phyloP scores from a whole-genome alignment of 2,113 vertebrate genomes.

The Anarrhichthys ocellatus region DNA sequence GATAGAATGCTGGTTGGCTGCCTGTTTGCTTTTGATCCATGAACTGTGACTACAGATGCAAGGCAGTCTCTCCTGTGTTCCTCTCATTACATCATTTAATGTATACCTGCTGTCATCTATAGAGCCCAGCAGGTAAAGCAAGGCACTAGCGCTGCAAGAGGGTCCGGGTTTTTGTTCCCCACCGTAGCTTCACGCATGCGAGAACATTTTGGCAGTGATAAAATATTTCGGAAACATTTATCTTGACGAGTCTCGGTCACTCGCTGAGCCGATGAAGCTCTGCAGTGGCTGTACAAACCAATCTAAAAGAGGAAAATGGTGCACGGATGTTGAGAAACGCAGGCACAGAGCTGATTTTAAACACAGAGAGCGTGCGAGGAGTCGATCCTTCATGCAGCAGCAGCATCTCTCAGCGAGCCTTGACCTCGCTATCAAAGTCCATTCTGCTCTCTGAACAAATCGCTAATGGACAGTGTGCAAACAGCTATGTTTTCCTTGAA shows the following conservation, averaged over 20 bases:
- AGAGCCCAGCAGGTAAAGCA: constrained; percentile 2
- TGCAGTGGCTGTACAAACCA: constrained; percentile 2
- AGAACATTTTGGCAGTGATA: background rate
- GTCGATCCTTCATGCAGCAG: background rate
- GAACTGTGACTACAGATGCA: constrained; percentile 68
- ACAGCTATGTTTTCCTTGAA: constrained; percentile 13
- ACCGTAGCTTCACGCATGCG: background rate
- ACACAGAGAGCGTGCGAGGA: background rate
- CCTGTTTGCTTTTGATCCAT: constrained; percentile 72
- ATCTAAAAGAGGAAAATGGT: constrained; percentile 1
- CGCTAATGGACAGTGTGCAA: constrained; percentile 2
- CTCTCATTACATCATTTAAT: constrained; percentile 40
- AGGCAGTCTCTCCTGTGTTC: constrained; percentile 37
- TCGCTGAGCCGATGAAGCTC: background rate
- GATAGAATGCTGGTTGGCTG: constrained; percentile 62
- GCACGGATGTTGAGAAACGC: background rate
- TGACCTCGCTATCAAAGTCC: constrained; percentile 19
- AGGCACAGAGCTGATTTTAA: constrained; percentile 14
- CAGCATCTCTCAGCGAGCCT: background rate
- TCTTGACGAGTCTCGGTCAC: background rate
- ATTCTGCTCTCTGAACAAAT: constrained; percentile 4
- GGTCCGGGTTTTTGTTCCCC: background rate
- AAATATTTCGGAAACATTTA: constrained; percentile 5
- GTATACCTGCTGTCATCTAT: constrained; percentile 12
- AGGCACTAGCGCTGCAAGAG: background rate